These are phyloP conservation scores for Scopus umbretta DNA, from an alignment of 2,113 vertebrate species.

Conservation along the genomic window DNA sequence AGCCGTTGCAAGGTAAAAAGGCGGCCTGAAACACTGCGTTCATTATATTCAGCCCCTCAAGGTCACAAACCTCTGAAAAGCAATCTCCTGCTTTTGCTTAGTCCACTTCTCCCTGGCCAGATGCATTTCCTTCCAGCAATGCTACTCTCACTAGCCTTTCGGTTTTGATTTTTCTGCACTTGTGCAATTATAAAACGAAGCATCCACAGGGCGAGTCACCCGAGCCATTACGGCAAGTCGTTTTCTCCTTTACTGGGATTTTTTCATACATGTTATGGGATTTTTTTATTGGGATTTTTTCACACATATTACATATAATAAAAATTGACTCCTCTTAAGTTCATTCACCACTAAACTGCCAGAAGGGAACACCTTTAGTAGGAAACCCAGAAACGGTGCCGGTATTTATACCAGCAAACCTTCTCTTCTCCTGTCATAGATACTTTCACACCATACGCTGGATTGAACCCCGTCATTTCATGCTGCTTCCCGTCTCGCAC, in stretches of 20 bases:
- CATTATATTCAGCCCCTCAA: neutral
- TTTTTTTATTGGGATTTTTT: neutral
- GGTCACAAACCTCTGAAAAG: conserved; percentile 19
- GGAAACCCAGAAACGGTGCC: neutral
- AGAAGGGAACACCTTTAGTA: neutral
- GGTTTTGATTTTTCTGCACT: neutral
- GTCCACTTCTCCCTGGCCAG: neutral
- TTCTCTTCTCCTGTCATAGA: neutral
- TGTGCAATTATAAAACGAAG: neutral
- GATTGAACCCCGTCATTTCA: neutral
- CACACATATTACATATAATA: neutral
- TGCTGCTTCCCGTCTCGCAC: neutral
- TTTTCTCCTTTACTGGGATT: neutral
- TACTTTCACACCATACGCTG: accelerated
- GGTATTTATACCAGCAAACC: neutral
- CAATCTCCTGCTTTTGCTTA: conserved; percentile 8
- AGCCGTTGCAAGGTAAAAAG: conserved; percentile 12
- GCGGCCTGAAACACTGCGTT: neutral
- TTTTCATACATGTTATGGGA: neutral
- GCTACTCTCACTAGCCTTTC: neutral
- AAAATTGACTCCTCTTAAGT: neutral
- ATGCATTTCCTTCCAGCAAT: neutral
- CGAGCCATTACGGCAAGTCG: neutral
- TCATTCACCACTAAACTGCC: neutral
- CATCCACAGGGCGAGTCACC: neutral